Base-by-base conservation (phyloP, 2,113 vertebrate species). In the Coturnix japonica region DNA sequence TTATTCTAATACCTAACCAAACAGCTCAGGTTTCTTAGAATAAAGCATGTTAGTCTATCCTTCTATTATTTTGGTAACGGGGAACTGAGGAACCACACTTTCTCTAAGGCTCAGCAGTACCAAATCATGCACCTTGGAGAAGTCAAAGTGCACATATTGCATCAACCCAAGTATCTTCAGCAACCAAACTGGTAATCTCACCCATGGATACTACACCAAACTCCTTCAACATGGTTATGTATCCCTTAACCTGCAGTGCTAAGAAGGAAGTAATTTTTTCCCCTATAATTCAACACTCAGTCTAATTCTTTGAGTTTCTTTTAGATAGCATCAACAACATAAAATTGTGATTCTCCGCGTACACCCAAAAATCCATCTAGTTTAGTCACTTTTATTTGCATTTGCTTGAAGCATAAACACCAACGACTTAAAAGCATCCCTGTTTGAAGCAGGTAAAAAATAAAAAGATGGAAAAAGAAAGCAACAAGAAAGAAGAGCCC, bases 351-450 rank as follows among this genome's bases (percentile, higher is more conserved):
- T 87, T 81, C 85, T 90, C 53, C 71, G 46, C 67, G 74, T 77
- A 83, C 57, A 44, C 82, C 85, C 60, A 67, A 70, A 70, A 83
- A 85, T 46, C 75, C 82, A 74, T 18, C 67, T 43, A 44, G n/a
- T 82, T 57, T 90, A 92, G 75, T 91, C 91, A 87, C 57, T 87
- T 94, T 84, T 83, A 70, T 89, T 87, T 95, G 96, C 91, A 93
- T 81, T 90, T 82, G 95, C 94, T 95, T 89, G 66, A 94, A 94
- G 95, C 92, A 93, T 88, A 95, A 96, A 95, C 92, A 91, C 56
- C 66, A 73, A 87, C 64, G 61, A 86, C 83, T 93, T 94, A 66
- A 86, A 95, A 96, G 49, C 89, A 85, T 81, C 56, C 31, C 17
- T 81, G 47, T 80, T 72, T 1, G 0, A n/a, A 82, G 46, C 71